Conservation (phyloP, 2,888 invertebrate genomes). For the Leptopilina myrica region DNA sequence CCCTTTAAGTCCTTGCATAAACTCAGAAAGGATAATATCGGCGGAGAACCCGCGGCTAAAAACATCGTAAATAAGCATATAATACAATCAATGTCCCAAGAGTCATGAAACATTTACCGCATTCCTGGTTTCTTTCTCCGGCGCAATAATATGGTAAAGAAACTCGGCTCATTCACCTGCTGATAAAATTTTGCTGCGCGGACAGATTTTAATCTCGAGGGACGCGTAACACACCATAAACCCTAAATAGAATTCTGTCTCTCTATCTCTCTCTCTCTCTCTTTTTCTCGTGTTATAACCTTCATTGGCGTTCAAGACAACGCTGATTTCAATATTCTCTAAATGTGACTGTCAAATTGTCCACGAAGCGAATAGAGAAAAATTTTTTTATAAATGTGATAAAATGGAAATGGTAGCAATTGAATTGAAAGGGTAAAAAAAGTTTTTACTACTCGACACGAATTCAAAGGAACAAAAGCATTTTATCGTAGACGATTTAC, state of each 20-base stretch:
- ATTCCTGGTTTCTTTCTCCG: constrained; percentile 35
- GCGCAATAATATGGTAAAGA: constrained; percentile 22
- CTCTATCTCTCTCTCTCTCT: not conserved
- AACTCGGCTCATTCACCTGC: constrained; percentile 30
- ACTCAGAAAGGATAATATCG: constrained; percentile 17
- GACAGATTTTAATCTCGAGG: constrained; percentile 27
- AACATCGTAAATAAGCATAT: constrained; percentile 30
- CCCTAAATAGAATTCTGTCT: constrained; percentile 34
- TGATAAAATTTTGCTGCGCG: constrained; percentile 30
- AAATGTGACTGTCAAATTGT: too few relatives aligned
- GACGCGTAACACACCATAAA: constrained; percentile 31
- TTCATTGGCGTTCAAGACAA: not conserved
- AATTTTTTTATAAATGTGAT: too few relatives aligned
- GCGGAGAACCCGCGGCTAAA: constrained; percentile 18
- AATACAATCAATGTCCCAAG: constrained; percentile 33
- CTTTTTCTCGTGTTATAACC: not conserved
- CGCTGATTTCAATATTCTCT: not conserved
- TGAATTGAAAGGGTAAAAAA: too few relatives aligned
- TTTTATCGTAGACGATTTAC: too few relatives aligned
- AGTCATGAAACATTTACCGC: constrained; percentile 39
- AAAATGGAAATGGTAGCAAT: too few relatives aligned
- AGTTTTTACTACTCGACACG: too few relatives aligned
- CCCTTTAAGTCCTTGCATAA: constrained; percentile 22
- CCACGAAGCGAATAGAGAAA: too few relatives aligned
- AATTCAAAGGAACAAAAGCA: too few relatives aligned